These are phyloP conservation scores for Pristionchus fissidentatus DNA, from an alignment of 2,888 invertebrate species.

Conservation along the genomic window DNA sequence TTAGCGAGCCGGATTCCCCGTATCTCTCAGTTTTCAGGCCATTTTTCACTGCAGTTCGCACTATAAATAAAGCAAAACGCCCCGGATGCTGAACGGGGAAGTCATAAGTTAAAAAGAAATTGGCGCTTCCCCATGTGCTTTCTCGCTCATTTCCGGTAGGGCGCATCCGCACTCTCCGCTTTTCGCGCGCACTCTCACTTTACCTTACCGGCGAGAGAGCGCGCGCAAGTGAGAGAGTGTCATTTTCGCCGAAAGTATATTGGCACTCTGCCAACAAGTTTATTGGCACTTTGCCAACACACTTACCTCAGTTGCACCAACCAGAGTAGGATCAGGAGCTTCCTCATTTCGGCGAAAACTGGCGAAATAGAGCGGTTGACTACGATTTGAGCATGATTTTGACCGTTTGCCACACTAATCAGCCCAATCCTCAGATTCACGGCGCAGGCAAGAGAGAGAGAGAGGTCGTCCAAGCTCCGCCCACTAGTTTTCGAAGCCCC, in stretches of 20 bases:
- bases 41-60: background rate
- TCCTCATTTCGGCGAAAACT: background rate
- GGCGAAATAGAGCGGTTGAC: background rate
- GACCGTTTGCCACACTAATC: slow-evolving; percentile 5
- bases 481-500: background rate
- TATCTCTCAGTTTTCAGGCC: no score
- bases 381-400: background rate
- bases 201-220: background rate
- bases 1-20: no score
- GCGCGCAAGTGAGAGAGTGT: background rate
- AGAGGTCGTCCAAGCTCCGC: slow-evolving; percentile 6
- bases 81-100: background rate
- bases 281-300: background rate
- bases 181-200: background rate
- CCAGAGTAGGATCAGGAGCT: background rate
- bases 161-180: no score
- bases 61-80: no score
- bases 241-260: background rate
- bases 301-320: background rate
- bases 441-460: no score
- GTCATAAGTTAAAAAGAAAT: slow-evolving; percentile 40
- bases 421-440: no score
- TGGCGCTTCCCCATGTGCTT: background rate
- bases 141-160: slow-evolving; percentile 11
- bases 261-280: background rate